Base-by-base conservation (phyloP, 2,888 invertebrate genomes). In the Meloe dianella region DNA sequence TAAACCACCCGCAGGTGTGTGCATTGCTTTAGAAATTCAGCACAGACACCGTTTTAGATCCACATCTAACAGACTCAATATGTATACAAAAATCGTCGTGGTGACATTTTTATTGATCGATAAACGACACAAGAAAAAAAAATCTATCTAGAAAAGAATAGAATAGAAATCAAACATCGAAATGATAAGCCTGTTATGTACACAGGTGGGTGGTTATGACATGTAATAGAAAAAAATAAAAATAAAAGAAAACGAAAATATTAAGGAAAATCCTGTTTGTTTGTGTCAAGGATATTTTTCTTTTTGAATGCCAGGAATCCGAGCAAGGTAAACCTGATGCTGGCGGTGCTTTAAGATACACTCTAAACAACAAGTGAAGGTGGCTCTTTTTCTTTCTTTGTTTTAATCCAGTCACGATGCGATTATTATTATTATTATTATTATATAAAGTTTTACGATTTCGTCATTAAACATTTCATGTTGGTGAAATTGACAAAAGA, bases 1-100 rank as follows among this genome's bases (percentile, higher is more conserved):
- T 69, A 69, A 69, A 64, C 69, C 69, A 69, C 69, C 69, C 69
- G 69, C 69, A 69, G 69, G 69, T 69, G 69, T 69, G 62, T 65
- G 57, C 63, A 54, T 54, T 14, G 54, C 54, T 54, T 54, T 54
- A 54, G 54, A 54, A 54, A 54, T 54, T 54, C 54, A 54, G 24
- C 54, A 54, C 8, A 47, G 47, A 20, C 20, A 47, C 20, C 20
- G 20, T 24, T 54, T 54, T 54, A 22, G 54, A 12, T 54, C 24
- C 24, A 10, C n/a, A n/a, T n/a, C n/a, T n/a, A n/a, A 7, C 54
- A 54, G 6, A 54, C 54, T n/a, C n/a, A n/a, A 20, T 20, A 17
- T 41, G 6, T 7, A 32, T 2, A 41, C 17, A 41, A 41, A 41
- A 17, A 41, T 41, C 41, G 54, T 4, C 12, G 12, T 12, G 24